Evolutionary conservation across 2,888 invertebrate genomes (phyloP).

Genomic region (Crossocerus cetratus): DNA sequence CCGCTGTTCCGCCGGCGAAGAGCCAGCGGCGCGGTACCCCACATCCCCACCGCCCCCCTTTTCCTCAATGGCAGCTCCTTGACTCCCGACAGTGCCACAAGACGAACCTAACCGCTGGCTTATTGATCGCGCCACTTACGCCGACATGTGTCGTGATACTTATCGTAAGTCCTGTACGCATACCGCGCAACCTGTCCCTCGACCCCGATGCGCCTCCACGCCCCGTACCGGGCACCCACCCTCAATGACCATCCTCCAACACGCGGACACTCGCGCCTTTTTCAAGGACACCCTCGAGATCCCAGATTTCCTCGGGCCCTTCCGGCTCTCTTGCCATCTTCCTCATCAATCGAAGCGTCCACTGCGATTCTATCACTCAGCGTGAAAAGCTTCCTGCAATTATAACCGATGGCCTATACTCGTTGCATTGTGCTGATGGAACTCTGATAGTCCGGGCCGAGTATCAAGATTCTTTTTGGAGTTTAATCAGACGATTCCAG

Average conservation of each 20-base stretch:
- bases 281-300: constrained; percentile 18
- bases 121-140: constrained; percentile 73
- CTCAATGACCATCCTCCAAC: constrained; percentile 41
- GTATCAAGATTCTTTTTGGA: too few relatives aligned
- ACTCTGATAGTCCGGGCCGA: too few relatives aligned
- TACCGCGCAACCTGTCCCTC: constrained; percentile 56
- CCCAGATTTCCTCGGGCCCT: constrained; percentile 25
- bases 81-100: constrained; percentile 60
- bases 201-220: constrained; percentile 38
- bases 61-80: constrained; percentile 34
- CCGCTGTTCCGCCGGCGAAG: constrained; percentile 18
- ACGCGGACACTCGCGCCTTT: constrained; percentile 43
- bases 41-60: constrained; percentile 23
- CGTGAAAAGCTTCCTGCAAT: too few relatives aligned
- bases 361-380: too few relatives aligned
- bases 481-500: too few relatives aligned
- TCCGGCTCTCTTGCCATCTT: constrained; percentile 30
- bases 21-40: background rate
- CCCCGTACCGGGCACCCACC: constrained; percentile 21
- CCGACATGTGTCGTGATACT: constrained; percentile 73
- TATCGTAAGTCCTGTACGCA: constrained; percentile 67
- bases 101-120: constrained; percentile 59
- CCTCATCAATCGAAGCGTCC: background rate
- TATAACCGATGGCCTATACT: too few relatives aligned
- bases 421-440: background rate